phyloP scores from a whole-genome alignment of 2,797 vertebrate genomes.

The Anabacerthia variegaticeps region DNA sequence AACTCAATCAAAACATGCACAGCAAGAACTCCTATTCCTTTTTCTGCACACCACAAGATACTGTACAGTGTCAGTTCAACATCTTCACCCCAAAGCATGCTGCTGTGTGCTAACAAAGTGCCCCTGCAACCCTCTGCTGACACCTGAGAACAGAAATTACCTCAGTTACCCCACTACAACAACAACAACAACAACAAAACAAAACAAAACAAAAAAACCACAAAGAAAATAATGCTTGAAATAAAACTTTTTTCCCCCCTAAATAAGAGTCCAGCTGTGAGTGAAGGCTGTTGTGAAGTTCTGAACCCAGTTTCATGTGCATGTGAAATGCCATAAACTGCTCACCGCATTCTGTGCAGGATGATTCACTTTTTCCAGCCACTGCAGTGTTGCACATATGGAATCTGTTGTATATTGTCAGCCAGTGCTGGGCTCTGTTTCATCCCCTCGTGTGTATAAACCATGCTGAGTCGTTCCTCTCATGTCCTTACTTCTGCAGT shows the following conservation, averaged over 20 bases:
- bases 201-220: too few relatives aligned
- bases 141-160: not conserved
- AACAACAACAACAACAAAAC: too few relatives aligned
- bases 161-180: not conserved
- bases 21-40: not conserved
- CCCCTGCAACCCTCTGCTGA: not conserved
- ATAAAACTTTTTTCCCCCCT: not conserved
- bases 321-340: not conserved
- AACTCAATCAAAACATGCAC: not conserved
- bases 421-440: not conserved
- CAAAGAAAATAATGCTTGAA: not conserved
- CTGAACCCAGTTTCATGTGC: not conserved
- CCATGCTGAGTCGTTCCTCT: not conserved
- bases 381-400: not conserved
- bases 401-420: conserved; percentile 18
- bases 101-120: not conserved
- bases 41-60: not conserved
- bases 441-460: conserved; percentile 5
- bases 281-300: not conserved
- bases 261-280: not conserved
- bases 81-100: not conserved
- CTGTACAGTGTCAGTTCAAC: not conserved
- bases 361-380: conserved; percentile 50
- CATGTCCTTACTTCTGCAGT: not conserved
- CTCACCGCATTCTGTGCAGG: conserved; percentile 3